phyloP scores from a whole-genome alignment of 2,888 invertebrate species.

The Pseudococcus jackbeardsleyi region DNA sequence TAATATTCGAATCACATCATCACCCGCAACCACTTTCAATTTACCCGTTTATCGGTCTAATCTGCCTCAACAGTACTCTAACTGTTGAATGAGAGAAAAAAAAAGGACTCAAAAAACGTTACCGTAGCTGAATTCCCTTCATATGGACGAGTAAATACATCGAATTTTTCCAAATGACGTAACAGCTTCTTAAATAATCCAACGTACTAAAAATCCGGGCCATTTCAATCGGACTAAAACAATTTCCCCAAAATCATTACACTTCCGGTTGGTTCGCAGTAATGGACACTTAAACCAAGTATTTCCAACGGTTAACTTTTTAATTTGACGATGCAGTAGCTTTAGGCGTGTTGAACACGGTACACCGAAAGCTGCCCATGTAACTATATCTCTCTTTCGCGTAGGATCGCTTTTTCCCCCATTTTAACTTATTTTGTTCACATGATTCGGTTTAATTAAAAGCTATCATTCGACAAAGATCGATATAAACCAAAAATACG shows the following conservation, averaged over 20 bases:
- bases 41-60: constrained; percentile 15
- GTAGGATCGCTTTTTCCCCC: not conserved
- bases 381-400: not conserved
- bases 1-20: constrained; percentile 22
- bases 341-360: not conserved
- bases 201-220: not conserved
- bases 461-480: not conserved
- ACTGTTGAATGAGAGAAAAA: not conserved
- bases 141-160: not conserved
- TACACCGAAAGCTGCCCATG: not conserved
- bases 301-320: not conserved
- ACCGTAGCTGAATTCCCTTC: not conserved
- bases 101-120: not conserved
- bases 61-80: not conserved
- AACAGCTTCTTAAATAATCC: not conserved
- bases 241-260: not conserved
- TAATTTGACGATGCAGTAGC: not conserved
- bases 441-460: constrained; percentile 22
- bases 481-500: not conserved
- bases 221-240: not conserved
- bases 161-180: not conserved
- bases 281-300: constrained; percentile 1
- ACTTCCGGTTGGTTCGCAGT: not conserved
- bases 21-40: constrained; percentile 1
- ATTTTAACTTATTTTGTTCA: constrained; percentile 9